These are phyloP conservation scores for Colius striatus DNA, from an alignment of 2,113 vertebrate species.

Conservation along the genomic window DNA sequence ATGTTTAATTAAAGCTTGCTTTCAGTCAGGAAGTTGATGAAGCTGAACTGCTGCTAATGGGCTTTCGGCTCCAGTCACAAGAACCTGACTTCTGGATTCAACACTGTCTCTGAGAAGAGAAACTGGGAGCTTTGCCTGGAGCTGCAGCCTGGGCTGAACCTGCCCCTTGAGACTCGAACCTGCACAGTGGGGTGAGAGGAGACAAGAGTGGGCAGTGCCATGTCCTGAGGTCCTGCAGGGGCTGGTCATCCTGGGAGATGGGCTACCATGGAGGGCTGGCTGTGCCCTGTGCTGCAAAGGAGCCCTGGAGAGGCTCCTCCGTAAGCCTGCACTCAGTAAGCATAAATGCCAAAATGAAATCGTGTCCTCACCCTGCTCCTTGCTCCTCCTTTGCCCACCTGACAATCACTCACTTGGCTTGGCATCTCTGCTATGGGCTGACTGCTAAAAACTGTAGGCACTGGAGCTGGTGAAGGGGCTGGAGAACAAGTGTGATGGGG, in stretches of 20 bases:
- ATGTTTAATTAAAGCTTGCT: slow-evolving; percentile 44
- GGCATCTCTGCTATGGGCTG: rapidly evolving
- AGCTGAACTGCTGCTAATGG: slow-evolving; percentile 34
- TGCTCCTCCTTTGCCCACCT: background rate
- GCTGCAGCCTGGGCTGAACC: background rate
- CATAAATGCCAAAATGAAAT: background rate
- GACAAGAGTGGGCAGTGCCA: background rate
- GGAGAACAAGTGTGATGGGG: too few species aligned
- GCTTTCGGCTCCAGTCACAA: background rate
- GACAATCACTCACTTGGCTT: background rate
- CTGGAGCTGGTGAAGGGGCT: too few species aligned
- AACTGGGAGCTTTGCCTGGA: background rate
- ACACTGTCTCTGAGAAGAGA: background rate
- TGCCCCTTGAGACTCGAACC: background rate
- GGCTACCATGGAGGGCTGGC: rapidly evolving
- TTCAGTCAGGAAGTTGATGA: slow-evolving; percentile 13
- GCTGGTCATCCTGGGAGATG: background rate
- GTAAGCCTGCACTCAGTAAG: background rate
- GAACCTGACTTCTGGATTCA: background rate
- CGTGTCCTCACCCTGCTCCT: background rate
- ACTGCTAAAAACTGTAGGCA: too few species aligned
- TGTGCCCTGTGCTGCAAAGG: background rate
- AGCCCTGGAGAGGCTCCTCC: background rate
- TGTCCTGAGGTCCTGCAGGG: background rate
- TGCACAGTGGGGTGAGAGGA: rapidly evolving